A percentile compares a stretch with the other conserved stretches of the same genome.
Evolutionary conservation across 92 coral and sea anemone genomes (phyloP).

Genomic region (Blastomussa wellsi): DNA sequence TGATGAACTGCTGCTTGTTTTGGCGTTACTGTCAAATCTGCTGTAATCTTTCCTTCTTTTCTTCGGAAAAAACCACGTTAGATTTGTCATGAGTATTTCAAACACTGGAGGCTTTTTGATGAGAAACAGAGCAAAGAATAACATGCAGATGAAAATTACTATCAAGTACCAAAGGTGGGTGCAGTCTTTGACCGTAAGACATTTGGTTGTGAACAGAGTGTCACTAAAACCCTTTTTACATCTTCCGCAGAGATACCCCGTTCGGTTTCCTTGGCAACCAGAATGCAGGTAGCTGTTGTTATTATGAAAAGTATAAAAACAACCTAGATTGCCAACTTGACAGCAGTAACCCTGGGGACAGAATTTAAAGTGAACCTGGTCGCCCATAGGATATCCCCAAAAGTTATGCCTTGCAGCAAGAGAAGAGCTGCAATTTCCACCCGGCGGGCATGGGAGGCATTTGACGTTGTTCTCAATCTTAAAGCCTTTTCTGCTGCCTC

Average conservation of each 20-base stretch:
- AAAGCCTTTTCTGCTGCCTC: slow-evolving; percentile 30
- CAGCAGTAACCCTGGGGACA: slow-evolving; percentile 57
- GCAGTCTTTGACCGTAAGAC: slow-evolving; percentile 14
- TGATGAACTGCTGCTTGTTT: background rate
- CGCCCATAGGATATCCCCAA: slow-evolving; percentile 46
- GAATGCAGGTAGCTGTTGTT: slow-evolving; percentile 18
- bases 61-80: slow-evolving; percentile 41
- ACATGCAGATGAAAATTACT: background rate
- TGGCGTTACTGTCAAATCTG: background rate
- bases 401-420: slow-evolving; percentile 44
- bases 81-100: background rate
- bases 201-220: slow-evolving; percentile 16
- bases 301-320: slow-evolving; percentile 23
- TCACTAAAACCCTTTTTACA: slow-evolving; percentile 44
- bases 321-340: slow-evolving; percentile 6
- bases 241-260: slow-evolving; percentile 45
- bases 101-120: slow-evolving; percentile 41
- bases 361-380: slow-evolving; percentile 19
- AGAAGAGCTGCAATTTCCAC: slow-evolving; percentile 32
- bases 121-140: slow-evolving; percentile 22
- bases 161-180: slow-evolving; percentile 16
- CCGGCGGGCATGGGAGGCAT: slow-evolving; percentile 43
- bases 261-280: slow-evolving; percentile 57
- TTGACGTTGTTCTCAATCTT: background rate
- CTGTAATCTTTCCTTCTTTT: background rate